These are phyloP conservation scores for Chionis minor DNA, from an alignment of 2,113 vertebrate genomes.

Conservation along the genomic window DNA sequence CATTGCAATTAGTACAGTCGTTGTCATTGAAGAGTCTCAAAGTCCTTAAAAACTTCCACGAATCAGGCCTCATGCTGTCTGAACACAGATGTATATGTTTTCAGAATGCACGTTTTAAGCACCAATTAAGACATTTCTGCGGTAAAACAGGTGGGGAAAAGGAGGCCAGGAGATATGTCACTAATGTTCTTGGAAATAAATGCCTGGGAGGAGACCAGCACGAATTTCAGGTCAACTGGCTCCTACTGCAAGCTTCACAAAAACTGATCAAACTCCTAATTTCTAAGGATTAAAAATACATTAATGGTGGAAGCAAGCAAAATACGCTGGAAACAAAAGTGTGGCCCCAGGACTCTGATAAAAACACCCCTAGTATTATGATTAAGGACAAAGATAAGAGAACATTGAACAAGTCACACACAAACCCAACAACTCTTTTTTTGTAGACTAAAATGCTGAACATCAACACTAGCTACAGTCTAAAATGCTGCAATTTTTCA, in stretches of 20 bases:
- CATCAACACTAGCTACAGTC: not conserved
- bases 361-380: not conserved
- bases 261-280: not conserved
- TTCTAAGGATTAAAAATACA: not conserved
- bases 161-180: not conserved
- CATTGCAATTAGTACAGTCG: accelerated
- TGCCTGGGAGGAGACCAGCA: not conserved
- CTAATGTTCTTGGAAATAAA: not conserved
- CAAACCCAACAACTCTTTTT: not conserved
- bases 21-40: not conserved
- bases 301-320: not conserved
- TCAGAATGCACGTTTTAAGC: not conserved
- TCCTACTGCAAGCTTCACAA: not conserved
- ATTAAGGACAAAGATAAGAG: not conserved
- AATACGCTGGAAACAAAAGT: not conserved
- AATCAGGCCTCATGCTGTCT: not conserved
- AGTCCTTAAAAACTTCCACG: not conserved
- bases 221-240: not conserved
- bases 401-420: not conserved
- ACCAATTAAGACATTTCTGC: not conserved
- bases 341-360: not conserved
- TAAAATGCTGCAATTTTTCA: not conserved
- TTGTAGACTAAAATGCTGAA: not conserved
- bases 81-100: not conserved
- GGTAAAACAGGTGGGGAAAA: not conserved